phyloP scores from a whole-genome alignment of 2,888 invertebrate species.

The Euzetes globulus region DNA sequence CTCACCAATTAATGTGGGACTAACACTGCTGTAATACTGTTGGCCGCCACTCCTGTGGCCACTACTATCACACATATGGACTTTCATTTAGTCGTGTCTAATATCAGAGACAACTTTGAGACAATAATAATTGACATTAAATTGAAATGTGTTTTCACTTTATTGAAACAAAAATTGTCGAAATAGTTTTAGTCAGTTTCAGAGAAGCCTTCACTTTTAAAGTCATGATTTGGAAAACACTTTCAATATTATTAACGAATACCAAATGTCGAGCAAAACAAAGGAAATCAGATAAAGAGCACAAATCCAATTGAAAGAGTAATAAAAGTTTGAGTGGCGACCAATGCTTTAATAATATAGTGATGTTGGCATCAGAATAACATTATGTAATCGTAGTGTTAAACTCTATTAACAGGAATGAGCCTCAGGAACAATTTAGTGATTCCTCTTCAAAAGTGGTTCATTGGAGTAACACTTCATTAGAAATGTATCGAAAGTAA shows the following conservation, averaged over 20 bases:
- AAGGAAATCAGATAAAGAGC: neutral
- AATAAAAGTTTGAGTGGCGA: constrained; percentile 2
- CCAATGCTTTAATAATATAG: neutral
- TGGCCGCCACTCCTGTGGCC: neutral
- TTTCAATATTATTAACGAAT: neutral
- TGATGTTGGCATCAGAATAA: neutral
- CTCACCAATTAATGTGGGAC: neutral
- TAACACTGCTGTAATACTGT: neutral
- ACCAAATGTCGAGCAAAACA: neutral
- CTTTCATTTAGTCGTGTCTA: too few relatives aligned
- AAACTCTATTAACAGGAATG: neutral
- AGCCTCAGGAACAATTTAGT: neutral
- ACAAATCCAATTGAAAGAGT: neutral
- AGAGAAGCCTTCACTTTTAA: too few relatives aligned
- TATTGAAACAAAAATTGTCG: too few relatives aligned
- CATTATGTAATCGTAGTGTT: neutral
- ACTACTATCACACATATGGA: neutral
- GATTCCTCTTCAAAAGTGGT: constrained; percentile 1
- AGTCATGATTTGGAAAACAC: too few relatives aligned
- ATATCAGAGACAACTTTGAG: too few relatives aligned
- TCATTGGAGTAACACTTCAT: neutral
- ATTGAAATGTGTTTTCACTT: too few relatives aligned
- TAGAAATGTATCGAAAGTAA: neutral
- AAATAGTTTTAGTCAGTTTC: too few relatives aligned
- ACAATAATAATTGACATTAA: too few relatives aligned